Percentiles rank a stretch among this genome's conserved stretches.
phyloP scores from a whole-genome alignment of 2,797 vertebrate species.

The Silurus aristotelis region DNA sequence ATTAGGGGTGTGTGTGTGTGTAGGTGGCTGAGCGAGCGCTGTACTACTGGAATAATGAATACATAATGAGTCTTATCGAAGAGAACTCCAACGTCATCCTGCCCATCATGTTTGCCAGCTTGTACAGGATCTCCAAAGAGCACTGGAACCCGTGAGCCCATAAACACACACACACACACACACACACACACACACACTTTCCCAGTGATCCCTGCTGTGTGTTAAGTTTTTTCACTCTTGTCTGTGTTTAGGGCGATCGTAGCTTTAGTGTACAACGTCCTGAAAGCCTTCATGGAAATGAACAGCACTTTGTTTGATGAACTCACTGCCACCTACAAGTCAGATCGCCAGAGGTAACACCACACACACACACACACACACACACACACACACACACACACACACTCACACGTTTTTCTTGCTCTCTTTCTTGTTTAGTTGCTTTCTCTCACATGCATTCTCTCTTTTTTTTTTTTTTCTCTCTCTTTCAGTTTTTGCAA shows the following conservation, averaged over 20 bases:
- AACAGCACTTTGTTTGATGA: conserved; percentile 99
- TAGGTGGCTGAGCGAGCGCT: conserved; percentile 96
- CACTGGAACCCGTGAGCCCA: conserved; percentile 97
- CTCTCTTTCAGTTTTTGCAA: background rate
- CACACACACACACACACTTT: background rate
- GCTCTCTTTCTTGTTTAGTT: background rate
- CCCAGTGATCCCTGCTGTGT: background rate
- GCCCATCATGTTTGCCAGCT: conserved; percentile 98
- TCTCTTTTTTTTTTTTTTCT: background rate
- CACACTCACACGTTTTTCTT: background rate
- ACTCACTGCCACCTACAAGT: conserved; percentile 99
- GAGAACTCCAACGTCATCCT: conserved; percentile 98
- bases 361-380: background rate
- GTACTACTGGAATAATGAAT: conserved; percentile 99
- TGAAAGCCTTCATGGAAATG: conserved; percentile 99
- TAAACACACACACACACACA: conserved; percentile 10
- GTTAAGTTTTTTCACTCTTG: background rate
- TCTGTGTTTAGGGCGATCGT: conserved; percentile 87
- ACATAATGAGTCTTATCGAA: conserved; percentile 99
- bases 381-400: too few species aligned
- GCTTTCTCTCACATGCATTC: too few species aligned
- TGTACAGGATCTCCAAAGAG: conserved; percentile 99
- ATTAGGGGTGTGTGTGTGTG: conserved; percentile 8
- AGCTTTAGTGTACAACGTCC: conserved; percentile 97
- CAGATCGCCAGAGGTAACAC: conserved; percentile 97